Base-by-base conservation (phyloP, 2,888 invertebrate genomes). In the Polyommatus iphigenia region DNA sequence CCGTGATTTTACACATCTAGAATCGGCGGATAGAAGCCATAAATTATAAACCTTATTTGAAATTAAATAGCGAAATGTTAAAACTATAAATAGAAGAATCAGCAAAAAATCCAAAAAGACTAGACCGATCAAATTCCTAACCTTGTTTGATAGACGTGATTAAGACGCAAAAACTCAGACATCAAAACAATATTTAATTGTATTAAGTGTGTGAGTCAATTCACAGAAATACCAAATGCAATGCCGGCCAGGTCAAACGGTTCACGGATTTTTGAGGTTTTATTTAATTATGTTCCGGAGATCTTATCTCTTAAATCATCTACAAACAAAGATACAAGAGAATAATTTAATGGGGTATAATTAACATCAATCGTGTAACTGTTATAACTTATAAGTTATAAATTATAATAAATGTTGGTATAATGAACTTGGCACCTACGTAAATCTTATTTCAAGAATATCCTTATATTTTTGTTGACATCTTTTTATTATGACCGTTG, bases 221-320 rank as follows among this genome's bases (percentile, higher is more conserved):
- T 67, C 29, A 29, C 67, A 67, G 67, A 67, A 62, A 67, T 32
- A 67, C 67, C 2, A 13, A 62, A 62, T 62, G 67, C 32, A 32
- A 32, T 67, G 67, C 32, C 29, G 67, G 29, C 29, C 29, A 15
- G 29, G 67, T 67, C 29, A 67, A 67, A 67, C 67, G 67, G 67
- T 67, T 67, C 67, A 67, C 29, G 15, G 67, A 32, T 67, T 67
- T 67, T 29, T 29, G 29, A 67, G 67, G 67, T 67, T 67, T 67
- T 67, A 67, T 67, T 67, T 29, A 29, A 67, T 67, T 67, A 15
- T 6, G 29, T 18, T 67, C 67, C 15, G 29, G 15, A 32, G 67
- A 67, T 67, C 29, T 29, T 32, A 32, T 67, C 67, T 29, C 5
- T 29, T 32, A 13, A 67, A 67, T 62, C 10, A 67, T 29, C 24